Base-by-base conservation (phyloP, 2,797 vertebrate species). In the Orientallactaga sibirica region DNA sequence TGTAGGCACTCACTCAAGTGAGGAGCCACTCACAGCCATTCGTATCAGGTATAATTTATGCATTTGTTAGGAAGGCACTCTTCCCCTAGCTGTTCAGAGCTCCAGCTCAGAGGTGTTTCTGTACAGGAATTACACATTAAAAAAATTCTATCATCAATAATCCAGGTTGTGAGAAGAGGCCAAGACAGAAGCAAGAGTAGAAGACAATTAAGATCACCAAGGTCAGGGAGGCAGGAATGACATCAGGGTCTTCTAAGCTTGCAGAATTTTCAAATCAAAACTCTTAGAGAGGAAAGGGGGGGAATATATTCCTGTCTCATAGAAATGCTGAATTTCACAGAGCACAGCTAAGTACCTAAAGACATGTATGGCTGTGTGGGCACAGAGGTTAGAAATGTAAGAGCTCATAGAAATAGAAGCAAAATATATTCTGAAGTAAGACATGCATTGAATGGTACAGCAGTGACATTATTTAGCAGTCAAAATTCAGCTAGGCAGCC, bases 21-120 rank as follows among this genome's bases (percentile, higher is more conserved):
- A 37, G 68, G 55, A 79, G 52, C 71, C 58, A 91, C 58, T 85
- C 93, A 92, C 73, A 67, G 82, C 81, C 71, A 79, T 82, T 68
- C 48, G 70, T 78, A 80, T 71, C 52, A 86, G 66, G 75, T 64
- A 22, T 43, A 73, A 88, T 76, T 64, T 82, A 48, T 76, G 86
- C 41, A 68, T 24, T 22, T 18, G 41, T 88, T 58, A 48, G 48
- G 64, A 90, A 93, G 80, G 24, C 48, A 84, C 43, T 80, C 12
- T 79, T 85, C 61, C 75, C 75, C 92, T 64, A 91, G 66, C 20
- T 85, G 5, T 29, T 58, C 24, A 71, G 62, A 77, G n/a, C 33
- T 83, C 22, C 33, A 19, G 41, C 52, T 66, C 55, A 43, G 52
- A 3, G 61, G 19, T 25, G 3, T 48, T 67, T 43, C 33, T 52